Base-by-base conservation (phyloP, 1,140 invertebrate species). In the Caerostris darwini region DNA sequence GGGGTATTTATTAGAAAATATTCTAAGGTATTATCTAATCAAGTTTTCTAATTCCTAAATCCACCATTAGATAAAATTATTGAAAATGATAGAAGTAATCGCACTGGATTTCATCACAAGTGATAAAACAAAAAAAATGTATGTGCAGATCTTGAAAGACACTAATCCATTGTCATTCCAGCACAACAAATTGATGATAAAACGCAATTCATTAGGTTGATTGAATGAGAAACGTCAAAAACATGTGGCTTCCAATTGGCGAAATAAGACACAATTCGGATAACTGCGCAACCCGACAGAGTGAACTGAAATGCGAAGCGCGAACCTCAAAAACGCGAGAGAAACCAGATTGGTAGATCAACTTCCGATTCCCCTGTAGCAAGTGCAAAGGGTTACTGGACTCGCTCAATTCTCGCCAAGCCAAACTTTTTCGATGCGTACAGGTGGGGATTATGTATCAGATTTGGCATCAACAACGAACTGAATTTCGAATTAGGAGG, bases 301-400 rank as follows among this genome's bases (percentile, higher is more conserved):
- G 54, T 83, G 54, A 83, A 58, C 54, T 8, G 56, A 83, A 58
- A 19, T 57, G 54, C n/a, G 54, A 19, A 34, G n/a, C 71, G 14
- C n/a, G 17, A 77, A 77, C 8, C 71, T 14, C 61, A 50, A 71
- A 34, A 71, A 50, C 34, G 69, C 69, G 69, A 77, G 71, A 77
- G 71, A 77, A 77, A 77, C 71, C 34, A 77, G 71, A 77, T 77
- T 77, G 50, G 71, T 77, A 34, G 57, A 85, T 85, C 57, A 56
- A 58, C 82, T 58, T 85, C 82, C 82, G 54, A 85, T 85, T 85
- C 82, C 57, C 82, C 82, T n/a, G 50, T n/a, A 85, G 19, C 82
- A 56, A 85, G 82, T 57, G 82, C 54, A 58, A 19, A 85, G 82
- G 82, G 82, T 85, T 85, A 85, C 82, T 58, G 82, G 54, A 85